These are phyloP conservation scores for Ciconia stormi DNA, from an alignment of 2,113 vertebrate species.

Conservation along the genomic window DNA sequence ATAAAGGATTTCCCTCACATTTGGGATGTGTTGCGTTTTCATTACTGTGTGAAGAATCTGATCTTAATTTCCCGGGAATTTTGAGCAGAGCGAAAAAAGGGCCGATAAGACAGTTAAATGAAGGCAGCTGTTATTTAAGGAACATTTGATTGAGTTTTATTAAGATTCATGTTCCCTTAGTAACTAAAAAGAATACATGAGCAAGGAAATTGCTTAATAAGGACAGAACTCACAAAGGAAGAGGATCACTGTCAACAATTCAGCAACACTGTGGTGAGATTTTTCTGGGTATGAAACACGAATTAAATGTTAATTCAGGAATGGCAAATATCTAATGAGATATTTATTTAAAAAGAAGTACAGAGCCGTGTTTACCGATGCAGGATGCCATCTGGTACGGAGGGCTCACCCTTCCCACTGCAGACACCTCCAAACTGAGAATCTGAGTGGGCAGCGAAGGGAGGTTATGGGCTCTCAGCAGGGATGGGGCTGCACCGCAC, in stretches of 20 bases:
- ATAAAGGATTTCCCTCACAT: neutral
- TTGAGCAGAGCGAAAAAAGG: neutral
- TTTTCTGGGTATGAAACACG: neutral
- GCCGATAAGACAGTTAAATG: neutral
- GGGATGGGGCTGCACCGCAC: neutral
- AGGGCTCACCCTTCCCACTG: neutral
- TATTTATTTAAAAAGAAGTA: neutral
- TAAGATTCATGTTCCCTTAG: conserved; percentile 67
- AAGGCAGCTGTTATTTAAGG: conserved; percentile 49
- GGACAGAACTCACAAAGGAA: neutral
- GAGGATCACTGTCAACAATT: neutral
- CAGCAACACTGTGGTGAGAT: neutral
- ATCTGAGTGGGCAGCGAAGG: neutral
- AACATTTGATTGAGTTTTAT: conserved; percentile 19
- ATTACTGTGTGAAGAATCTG: neutral
- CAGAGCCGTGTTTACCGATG: fast-evolving
- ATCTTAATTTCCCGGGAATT: neutral
- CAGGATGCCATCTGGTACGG: neutral
- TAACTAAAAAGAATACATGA: conserved; percentile 11
- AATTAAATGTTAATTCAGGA: neutral
- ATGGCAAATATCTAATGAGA: neutral
- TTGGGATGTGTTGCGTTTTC: neutral
- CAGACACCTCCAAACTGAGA: neutral
- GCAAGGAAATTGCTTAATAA: neutral
- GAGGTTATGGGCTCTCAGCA: neutral